These are phyloP conservation scores for Pseudolycoriella hygida DNA, from an alignment of 2,888 invertebrate species.

Conservation along the genomic window DNA sequence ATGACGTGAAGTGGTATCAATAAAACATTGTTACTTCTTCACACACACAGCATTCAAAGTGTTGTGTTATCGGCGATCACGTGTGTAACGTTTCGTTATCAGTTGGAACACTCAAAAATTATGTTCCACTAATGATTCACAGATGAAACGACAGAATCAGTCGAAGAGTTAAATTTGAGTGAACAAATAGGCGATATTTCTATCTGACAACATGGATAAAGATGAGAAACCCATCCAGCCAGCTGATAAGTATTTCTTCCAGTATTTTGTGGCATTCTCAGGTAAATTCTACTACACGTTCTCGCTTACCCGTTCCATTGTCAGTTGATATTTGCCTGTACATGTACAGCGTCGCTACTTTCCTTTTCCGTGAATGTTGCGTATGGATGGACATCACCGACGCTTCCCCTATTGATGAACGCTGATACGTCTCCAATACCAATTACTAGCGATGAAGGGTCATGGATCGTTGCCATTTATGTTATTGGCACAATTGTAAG, in stretches of 20 bases:
- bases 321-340: neutral
- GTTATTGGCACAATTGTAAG: slow-evolving; percentile 33
- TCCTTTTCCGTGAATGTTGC: slow-evolving; percentile 35
- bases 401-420: slow-evolving; percentile 33
- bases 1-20: no score
- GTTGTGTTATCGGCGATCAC: no score
- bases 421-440: slow-evolving; percentile 32
- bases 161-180: no score
- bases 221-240: no score
- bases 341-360: slow-evolving; percentile 31
- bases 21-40: no score
- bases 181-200: no score
- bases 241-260: neutral
- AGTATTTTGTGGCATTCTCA: neutral
- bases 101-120: no score
- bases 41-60: no score
- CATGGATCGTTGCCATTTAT: slow-evolving; percentile 46
- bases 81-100: no score
- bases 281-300: neutral
- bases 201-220: no score
- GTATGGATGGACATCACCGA: slow-evolving; percentile 42
- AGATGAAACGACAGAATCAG: no score
- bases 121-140: no score
- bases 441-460: slow-evolving; percentile 37
- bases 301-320: neutral